phyloP scores from a whole-genome alignment of 2,113 vertebrate species.

The Pollachius pollachius region DNA sequence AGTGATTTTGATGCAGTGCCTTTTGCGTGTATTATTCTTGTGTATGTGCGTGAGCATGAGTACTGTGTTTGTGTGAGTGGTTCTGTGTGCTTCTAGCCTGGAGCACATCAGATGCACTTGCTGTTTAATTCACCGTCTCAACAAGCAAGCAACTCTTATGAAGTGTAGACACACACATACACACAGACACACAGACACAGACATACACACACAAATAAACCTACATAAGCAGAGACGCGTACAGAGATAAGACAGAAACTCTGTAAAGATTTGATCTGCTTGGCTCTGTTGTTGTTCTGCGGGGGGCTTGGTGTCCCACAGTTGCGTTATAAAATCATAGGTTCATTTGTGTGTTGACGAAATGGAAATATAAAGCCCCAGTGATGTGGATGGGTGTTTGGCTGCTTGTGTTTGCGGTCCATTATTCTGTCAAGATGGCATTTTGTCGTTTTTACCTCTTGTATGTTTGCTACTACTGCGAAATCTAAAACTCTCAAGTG shows the following conservation, averaged over 20 bases:
- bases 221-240: constrained; percentile 45
- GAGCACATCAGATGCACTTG: constrained; percentile 72
- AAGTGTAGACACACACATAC: constrained; percentile 44
- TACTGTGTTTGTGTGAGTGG: constrained; percentile 10
- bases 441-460: background rate
- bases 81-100: constrained; percentile 46
- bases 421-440: no score
- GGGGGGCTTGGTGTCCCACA: constrained; percentile 17
- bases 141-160: constrained; percentile 66
- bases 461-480: background rate
- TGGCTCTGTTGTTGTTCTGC: constrained; percentile 30
- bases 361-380: no score
- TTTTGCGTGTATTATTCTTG: background rate
- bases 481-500: background rate
- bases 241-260: constrained; percentile 52
- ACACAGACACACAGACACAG: constrained; percentile 26
- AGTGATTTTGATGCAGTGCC: constrained; percentile 66
- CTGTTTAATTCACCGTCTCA: constrained; percentile 72
- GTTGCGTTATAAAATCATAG: no score
- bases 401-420: constrained; percentile 13
- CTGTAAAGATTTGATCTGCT: constrained; percentile 51
- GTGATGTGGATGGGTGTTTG: constrained; percentile 24
- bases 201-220: constrained; percentile 21
- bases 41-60: constrained; percentile 17
- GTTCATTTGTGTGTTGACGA: no score